Evolutionary conservation across 2,888 invertebrate genomes (phyloP).

Genomic region (Cotesia congregata): DNA sequence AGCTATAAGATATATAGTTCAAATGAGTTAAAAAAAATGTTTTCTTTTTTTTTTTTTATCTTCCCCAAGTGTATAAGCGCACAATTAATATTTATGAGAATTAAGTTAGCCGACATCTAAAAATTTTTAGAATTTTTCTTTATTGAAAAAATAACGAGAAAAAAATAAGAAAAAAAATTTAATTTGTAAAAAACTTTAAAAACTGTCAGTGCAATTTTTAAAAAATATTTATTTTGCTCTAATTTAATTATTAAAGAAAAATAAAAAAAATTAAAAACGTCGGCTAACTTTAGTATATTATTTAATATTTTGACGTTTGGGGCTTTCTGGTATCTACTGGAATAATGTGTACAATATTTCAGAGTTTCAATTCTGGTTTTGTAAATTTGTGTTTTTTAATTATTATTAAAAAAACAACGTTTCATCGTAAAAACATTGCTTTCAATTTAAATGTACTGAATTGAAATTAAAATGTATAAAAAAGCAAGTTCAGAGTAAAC

Average conservation of each 20-base stretch:
- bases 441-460: background rate
- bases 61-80: background rate
- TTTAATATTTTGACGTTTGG: background rate
- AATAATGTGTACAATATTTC: background rate
- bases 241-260: too few species aligned
- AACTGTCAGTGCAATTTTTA: too few species aligned
- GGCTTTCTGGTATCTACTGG: background rate
- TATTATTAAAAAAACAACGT: background rate
- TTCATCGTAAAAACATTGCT: too few species aligned
- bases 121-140: too few species aligned
- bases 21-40: background rate
- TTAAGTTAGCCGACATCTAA: too few species aligned
- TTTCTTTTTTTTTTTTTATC: background rate
- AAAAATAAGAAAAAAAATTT: too few species aligned
- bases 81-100: background rate
- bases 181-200: too few species aligned
- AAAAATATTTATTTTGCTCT: too few species aligned
- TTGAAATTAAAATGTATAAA: constrained; percentile 35
- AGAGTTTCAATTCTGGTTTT: background rate
- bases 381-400: background rate
- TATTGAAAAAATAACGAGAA: too few species aligned
- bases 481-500: constrained; percentile 38
- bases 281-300: too few species aligned
- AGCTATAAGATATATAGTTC: background rate
- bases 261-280: too few species aligned